These are phyloP conservation scores for Lycophotia porphyrea DNA, from an alignment of 2,888 invertebrate species.

Conservation along the genomic window DNA sequence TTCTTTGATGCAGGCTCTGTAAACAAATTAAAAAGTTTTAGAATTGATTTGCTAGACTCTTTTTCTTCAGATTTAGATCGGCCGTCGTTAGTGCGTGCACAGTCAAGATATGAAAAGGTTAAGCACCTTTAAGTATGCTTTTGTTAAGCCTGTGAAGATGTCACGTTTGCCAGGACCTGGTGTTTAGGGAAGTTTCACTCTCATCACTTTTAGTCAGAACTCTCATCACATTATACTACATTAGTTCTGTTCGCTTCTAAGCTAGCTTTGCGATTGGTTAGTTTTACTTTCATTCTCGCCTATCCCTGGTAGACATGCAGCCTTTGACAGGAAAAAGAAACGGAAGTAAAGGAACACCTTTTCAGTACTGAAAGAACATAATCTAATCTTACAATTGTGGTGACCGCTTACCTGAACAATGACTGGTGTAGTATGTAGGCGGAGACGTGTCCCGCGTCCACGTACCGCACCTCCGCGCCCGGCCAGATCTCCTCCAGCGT, in stretches of 20 bases:
- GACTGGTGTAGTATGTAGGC: slow-evolving; percentile 97
- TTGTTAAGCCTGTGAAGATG: no score
- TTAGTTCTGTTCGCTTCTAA: no score
- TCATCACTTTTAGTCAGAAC: neutral
- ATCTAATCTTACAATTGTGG: neutral
- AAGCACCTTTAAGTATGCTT: neutral
- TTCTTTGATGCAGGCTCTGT: slow-evolving; percentile 93
- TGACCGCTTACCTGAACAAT: slow-evolving; percentile 93
- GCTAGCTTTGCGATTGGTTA: no score
- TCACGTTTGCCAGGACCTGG: no score
- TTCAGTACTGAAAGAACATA: no score
- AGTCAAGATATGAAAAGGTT: neutral
- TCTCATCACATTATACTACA: no score
- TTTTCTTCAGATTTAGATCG: neutral
- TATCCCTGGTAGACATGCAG: no score
- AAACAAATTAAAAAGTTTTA: neutral
- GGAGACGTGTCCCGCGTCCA: slow-evolving; percentile 97
- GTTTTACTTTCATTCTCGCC: no score
- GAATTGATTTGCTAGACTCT: neutral
- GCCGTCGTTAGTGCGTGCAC: neutral
- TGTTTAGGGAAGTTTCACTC: no score
- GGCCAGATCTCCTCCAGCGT: slow-evolving; percentile 98
- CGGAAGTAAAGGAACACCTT: no score
- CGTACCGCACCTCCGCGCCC: slow-evolving; percentile 95
- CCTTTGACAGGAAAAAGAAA: no score